Evolutionary conservation across 2,797 vertebrate species (phyloP), one percentile per base, ranked within the genome.

Genomic region (Sebastes nivosus): DNA sequence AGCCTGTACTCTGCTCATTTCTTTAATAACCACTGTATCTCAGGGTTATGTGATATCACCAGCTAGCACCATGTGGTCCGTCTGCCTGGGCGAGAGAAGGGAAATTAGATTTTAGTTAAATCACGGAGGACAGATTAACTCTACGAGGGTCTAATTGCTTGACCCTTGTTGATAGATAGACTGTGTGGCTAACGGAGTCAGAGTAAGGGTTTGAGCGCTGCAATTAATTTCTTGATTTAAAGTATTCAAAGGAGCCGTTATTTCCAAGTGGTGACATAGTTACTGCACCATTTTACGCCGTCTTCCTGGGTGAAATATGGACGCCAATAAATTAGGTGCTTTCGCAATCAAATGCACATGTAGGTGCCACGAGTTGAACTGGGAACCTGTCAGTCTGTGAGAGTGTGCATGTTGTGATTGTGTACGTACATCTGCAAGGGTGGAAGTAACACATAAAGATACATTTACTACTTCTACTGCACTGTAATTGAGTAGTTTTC

Each of bases 61-160:
- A 46, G 12, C 30, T 5, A 1, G 42, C 46, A 52, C 16, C 16
- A n/a, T 29, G 34, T 66, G 27, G 2, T 67, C 25, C 3, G 8
- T 11, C 18, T 27, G 11, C 9, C 16, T 61, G 20, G 10, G 30
- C 30, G 50, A 60, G 38, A 57, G 38, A 65, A 52, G 54, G 52
- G 30, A 79, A 72, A 81, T 75, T 2, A 24, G 38, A 63, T 80
- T 74, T 67, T n/a, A 8, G 38, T 84, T 78, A 67, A 79, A 82
- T 85, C 32, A 78, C 25, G 3, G 20, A 16, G 22, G 77, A 61
- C 57, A 63, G 74, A 80, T 86, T 58, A 68, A 70, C 66, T 80
- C 42, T 27, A n/a, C 1, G 1, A 55, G 14, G 69, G 67, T 76
- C 27, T 72, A 77, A 80, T 80, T 83, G 46, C 65, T 69, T 73